Conservation (phyloP, 2,113 vertebrate species). For the Megaceryle torquata region DNA sequence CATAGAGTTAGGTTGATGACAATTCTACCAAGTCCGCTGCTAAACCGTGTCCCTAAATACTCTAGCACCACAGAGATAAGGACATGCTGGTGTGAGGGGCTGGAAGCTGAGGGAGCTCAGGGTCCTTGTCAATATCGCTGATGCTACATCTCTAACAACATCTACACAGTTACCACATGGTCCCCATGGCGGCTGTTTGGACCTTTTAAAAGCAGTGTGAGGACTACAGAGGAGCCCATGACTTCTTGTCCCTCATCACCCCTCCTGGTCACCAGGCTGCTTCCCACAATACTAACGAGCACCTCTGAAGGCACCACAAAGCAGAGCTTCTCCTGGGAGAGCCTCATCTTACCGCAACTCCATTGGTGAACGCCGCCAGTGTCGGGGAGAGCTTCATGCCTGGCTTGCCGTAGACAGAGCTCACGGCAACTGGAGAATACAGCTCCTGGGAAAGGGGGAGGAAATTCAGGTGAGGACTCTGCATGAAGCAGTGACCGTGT, state of each 20-base stretch:
- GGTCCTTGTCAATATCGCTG: background rate
- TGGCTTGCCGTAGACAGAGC: slow-evolving; percentile 81
- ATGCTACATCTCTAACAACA: background rate
- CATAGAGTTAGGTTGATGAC: no score
- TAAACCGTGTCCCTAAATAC: no score
- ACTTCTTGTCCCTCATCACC: background rate
- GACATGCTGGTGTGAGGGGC: background rate
- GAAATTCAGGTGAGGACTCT: background rate
- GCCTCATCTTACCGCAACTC: slow-evolving; percentile 82
- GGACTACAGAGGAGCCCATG: background rate
- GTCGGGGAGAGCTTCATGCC: slow-evolving; percentile 78
- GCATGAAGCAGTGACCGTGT: background rate
- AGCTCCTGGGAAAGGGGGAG: slow-evolving; percentile 68
- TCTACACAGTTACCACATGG: background rate
- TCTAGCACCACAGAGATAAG: background rate
- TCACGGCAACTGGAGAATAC: slow-evolving; percentile 76
- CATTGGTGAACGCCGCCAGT: slow-evolving; percentile 84
- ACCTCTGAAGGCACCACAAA: background rate
- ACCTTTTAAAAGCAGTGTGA: background rate
- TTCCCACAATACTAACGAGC: background rate
- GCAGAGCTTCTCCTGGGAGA: background rate
- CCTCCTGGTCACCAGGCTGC: background rate
- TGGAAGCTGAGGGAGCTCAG: background rate
- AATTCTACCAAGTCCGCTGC: no score
- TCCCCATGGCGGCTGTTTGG: fast-evolving